A percentile compares a stretch with the other conserved stretches of the same genome.
These are phyloP conservation scores for Podocnemis expansa DNA, from an alignment of 2,113 vertebrate genomes.

Conservation along the genomic window DNA sequence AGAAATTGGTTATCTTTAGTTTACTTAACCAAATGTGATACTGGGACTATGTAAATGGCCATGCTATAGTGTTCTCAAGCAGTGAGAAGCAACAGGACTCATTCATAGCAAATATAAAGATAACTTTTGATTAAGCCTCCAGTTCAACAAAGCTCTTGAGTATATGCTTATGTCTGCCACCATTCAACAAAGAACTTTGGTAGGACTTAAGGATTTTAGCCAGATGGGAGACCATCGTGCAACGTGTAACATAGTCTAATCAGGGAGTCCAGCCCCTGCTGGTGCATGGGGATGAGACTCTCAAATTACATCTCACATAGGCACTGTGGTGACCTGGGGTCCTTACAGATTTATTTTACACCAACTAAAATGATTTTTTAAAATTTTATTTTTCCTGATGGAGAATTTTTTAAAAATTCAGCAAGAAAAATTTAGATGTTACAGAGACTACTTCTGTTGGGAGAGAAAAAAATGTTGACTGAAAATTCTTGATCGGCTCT, in stretches of 20 bases:
- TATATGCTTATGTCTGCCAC: background rate
- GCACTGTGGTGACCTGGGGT: background rate
- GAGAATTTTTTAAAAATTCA: background rate
- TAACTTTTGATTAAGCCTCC: background rate
- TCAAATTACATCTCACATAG: background rate
- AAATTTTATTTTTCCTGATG: background rate
- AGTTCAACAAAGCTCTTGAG: background rate
- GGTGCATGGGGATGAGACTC: background rate
- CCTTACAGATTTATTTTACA: rapidly evolving
- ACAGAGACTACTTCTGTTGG: background rate
- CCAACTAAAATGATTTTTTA: background rate
- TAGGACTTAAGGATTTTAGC: background rate
- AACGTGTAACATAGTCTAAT: background rate
- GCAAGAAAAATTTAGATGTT: background rate
- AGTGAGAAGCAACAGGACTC: background rate
- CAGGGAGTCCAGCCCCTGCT: rapidly evolving
- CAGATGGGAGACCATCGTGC: background rate
- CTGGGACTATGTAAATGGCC: background rate
- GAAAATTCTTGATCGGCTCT: background rate
- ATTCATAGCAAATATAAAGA: background rate
- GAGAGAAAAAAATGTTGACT: background rate
- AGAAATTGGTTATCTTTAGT: background rate
- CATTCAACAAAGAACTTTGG: background rate
- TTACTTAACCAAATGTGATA: background rate
- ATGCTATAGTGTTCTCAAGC: background rate